Evolutionary conservation across 2,797 vertebrate species (phyloP), one percentile per base, ranked within the genome.

Genomic region (Silurus aristotelis): DNA sequence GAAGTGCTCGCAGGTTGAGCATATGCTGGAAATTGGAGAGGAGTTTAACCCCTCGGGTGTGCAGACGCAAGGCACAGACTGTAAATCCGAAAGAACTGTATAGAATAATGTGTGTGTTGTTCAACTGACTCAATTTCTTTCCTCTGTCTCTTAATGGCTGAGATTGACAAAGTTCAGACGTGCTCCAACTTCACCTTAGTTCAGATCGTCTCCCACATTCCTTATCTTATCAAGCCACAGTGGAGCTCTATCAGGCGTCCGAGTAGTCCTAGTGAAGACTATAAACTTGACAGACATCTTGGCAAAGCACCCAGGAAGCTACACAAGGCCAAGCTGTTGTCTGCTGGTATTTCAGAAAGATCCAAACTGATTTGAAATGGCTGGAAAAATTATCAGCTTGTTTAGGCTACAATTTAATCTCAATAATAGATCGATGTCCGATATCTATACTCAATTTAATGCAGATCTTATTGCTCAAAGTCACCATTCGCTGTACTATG

Each of bases 161-260:
- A 73, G 22, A 82, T 58, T 61, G 25, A 14, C 61, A 70, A 76
- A 55, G 43, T n/a, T 83, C 31, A 67, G 81, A 55, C n/a, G 63
- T 78, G 67, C 31, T 22, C 15, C 55, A 58, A 19, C 8, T 6
- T 56, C 31, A 43, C 27, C 22, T 38, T 2, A 63, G 31, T 43
- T 12, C 9, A 27, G 10, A 15, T 79, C 2, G 1, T 9, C 61
- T 48, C 17, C n/a, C 43, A 66, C 43, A 2, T 48, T 43, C 3
- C 12, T 52, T 52, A 25, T 27, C 8, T 80, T 38, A 64, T 48
- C 61, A 80, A 22, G 78, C 61, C 48, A n/a, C 48, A 48, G 52
- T 27, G 78, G 38, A 80, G 43, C 43, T 80, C 2, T 48, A 64
- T 80, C 77, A 48, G 20, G 31, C 63, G 20, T 25, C 72, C 70